A percentile compares a stretch with the other conserved stretches of the same genome.
Evolutionary conservation across 2,797 vertebrate genomes (phyloP).

Genomic region (Heterohyrax brucei): DNA sequence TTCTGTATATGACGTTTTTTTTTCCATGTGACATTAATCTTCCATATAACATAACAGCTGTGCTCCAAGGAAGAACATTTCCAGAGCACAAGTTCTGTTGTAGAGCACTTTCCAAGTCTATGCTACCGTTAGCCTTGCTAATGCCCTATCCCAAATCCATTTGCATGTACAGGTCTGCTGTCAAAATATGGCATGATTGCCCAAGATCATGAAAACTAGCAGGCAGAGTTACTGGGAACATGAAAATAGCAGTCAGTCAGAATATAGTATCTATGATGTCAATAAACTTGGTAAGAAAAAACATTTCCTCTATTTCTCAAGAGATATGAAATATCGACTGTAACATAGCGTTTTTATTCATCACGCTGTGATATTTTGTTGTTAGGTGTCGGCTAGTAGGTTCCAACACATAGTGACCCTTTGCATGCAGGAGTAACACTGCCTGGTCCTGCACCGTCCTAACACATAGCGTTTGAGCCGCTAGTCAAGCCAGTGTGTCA

Average conservation of each 20-base stretch:
- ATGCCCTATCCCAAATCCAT: neutral
- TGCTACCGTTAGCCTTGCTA: neutral
- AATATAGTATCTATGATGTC: neutral
- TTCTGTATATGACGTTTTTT: neutral
- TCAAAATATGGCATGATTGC: neutral
- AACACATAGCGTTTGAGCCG: too few species aligned
- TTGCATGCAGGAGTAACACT: too few species aligned
- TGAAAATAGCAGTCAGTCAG: neutral
- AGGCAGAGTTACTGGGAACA: neutral
- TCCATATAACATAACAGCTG: neutral
- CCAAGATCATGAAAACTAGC: neutral
- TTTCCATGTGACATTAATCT: rapidly evolving
- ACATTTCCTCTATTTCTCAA: neutral
- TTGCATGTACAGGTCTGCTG: neutral
- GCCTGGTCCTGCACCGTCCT: too few species aligned
- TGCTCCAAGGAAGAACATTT: neutral
- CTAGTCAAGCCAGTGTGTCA: too few species aligned
- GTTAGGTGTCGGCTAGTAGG: too few species aligned
- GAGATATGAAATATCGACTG: neutral
- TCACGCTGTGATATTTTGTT: too few species aligned
- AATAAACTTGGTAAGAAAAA: neutral
- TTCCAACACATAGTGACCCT: too few species aligned
- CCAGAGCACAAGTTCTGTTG: neutral
- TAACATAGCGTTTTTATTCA: neutral
- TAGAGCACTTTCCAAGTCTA: neutral